These are phyloP conservation scores for Ellobium chinense DNA, from an alignment of 2,888 invertebrate species.

Conservation along the genomic window DNA sequence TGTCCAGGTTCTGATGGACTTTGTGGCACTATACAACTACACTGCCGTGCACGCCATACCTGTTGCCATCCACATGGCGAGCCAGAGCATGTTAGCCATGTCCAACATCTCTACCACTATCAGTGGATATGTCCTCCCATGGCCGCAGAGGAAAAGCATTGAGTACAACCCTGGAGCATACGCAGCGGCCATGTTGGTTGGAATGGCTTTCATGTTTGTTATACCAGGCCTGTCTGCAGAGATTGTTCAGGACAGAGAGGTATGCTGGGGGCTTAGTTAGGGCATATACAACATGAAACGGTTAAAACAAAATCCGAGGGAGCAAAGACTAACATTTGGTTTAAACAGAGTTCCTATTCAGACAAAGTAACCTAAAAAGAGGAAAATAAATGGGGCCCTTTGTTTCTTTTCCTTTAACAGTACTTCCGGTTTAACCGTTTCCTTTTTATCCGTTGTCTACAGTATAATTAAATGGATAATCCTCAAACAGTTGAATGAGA, in stretches of 20 bases:
- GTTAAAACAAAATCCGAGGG: no score
- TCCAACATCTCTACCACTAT: conserved; percentile 22
- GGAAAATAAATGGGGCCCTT: no score
- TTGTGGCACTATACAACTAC: conserved; percentile 82
- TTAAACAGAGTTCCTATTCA: no score
- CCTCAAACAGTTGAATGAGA: no score
- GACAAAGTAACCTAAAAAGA: no score
- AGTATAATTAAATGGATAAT: no score
- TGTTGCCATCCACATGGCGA: conserved; percentile 78
- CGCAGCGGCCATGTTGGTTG: conserved; percentile 87
- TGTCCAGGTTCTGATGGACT: conserved; percentile 7
- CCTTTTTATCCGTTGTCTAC: no score
- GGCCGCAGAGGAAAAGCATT: conserved; percentile 52
- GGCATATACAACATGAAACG: background rate
- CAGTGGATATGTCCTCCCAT: conserved; percentile 55
- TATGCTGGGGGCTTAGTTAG: conserved; percentile 72
- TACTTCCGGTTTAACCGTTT: no score
- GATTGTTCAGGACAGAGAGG: conserved; percentile 91
- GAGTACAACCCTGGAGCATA: conserved; percentile 86
- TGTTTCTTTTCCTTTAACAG: no score
- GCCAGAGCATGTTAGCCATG: conserved; percentile 56
- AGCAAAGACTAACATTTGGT: no score
- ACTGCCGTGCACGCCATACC: conserved; percentile 89
- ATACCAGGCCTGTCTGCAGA: conserved; percentile 89
- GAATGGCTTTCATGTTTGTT: conserved; percentile 89